Conservation (phyloP, 2,113 vertebrate genomes). For the Parus major region DNA sequence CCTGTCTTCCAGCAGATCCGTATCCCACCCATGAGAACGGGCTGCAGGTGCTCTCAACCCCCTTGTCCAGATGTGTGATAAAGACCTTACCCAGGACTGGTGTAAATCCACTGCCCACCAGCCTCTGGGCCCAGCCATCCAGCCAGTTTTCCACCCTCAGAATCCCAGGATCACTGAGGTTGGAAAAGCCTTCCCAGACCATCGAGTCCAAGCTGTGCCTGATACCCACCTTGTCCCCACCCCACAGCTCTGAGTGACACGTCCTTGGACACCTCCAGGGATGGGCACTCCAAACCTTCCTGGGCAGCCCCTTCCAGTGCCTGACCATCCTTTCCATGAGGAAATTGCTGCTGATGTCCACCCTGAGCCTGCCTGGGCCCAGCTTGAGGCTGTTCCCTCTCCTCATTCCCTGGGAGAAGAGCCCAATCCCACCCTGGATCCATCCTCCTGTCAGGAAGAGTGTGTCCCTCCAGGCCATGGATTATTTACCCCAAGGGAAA, state of each 20-base stretch:
- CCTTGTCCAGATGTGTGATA: neutral
- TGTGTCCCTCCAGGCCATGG: neutral
- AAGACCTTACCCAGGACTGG: neutral
- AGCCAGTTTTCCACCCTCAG: neutral
- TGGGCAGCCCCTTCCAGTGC: neutral
- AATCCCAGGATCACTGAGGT: neutral
- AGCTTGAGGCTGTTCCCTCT: neutral
- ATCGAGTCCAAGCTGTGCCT: fast-evolving
- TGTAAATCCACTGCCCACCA: neutral
- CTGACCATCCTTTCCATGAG: neutral
- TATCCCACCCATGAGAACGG: neutral
- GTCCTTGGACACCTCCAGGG: neutral
- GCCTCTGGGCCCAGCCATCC: neutral
- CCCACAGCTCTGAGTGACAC: neutral
- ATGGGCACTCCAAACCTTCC: neutral
- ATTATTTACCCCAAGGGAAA: neutral
- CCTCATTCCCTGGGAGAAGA: neutral
- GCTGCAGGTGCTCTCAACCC: neutral
- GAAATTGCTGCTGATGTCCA: neutral
- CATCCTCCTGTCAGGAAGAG: neutral
- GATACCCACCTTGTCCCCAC: neutral
- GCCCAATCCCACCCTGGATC: neutral
- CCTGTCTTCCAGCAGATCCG: neutral
- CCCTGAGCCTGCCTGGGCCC: neutral
- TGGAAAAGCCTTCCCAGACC: neutral